phyloP scores from a whole-genome alignment of 2,113 vertebrate species.

The Salvelinus namaycush region DNA sequence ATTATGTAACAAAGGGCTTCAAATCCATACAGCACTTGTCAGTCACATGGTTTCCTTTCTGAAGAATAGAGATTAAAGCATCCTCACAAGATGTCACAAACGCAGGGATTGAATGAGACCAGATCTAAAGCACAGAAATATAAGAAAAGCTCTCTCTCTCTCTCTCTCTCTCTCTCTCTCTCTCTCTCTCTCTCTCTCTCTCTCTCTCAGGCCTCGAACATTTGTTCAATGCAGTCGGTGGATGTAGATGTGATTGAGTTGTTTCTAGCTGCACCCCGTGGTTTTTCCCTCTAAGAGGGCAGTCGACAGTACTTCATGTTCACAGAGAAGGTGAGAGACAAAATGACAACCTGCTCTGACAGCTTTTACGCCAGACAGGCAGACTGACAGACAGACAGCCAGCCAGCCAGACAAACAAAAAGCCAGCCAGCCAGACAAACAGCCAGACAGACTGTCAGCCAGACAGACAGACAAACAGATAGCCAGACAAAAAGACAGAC shows the following conservation, averaged over 20 bases:
- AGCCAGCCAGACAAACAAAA: too few species aligned
- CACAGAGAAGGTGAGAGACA: neutral
- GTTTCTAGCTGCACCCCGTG: neutral
- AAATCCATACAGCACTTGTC: neutral
- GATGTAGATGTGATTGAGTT: slow-evolving; percentile 19
- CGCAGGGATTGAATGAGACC: neutral
- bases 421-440: too few species aligned
- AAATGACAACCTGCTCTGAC: neutral
- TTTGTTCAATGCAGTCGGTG: neutral
- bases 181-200: neutral
- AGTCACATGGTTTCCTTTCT: neutral
- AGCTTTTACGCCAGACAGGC: neutral
- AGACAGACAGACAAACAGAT: too few species aligned
- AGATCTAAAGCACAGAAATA: neutral
- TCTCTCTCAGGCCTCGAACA: too few species aligned
- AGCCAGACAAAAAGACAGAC: too few species aligned
- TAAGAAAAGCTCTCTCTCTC: neutral
- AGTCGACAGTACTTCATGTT: neutral
- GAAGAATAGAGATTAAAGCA: neutral
- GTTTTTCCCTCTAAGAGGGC: slow-evolving; percentile 22
- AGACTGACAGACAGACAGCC: too few species aligned
- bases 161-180: too few species aligned
- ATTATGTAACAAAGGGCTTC: neutral
- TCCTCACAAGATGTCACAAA: neutral
- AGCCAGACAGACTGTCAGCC: too few species aligned